Percentiles rank a stretch among this genome's conserved stretches.
These are phyloP conservation scores for Limanda limanda DNA, from an alignment of 2,113 vertebrate genomes.

Conservation along the genomic window DNA sequence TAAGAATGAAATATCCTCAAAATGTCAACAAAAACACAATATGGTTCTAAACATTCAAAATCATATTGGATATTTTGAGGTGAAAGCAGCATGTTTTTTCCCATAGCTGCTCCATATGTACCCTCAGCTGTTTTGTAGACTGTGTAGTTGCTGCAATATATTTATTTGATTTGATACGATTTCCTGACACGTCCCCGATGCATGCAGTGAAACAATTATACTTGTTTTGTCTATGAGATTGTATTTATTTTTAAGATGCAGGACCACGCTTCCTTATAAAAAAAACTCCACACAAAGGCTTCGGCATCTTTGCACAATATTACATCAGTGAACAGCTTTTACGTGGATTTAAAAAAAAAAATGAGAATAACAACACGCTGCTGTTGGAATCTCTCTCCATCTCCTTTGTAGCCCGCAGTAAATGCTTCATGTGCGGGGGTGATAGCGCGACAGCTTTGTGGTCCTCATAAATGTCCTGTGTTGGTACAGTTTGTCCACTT, in stretches of 20 bases:
- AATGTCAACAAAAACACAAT: not conserved
- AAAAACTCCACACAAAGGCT: conserved; percentile 1
- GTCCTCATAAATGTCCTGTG: not conserved
- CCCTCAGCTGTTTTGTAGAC: not conserved
- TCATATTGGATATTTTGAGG: no score
- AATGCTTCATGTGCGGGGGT: not conserved
- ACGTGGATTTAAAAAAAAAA: not conserved
- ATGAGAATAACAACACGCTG: not conserved
- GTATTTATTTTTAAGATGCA: not conserved
- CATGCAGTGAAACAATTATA: not conserved
- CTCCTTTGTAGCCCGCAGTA: not conserved
- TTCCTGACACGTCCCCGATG: not conserved
- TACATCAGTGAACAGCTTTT: not conserved
- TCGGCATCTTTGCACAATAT: conserved; percentile 3
- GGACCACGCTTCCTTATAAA: conserved; percentile 5
- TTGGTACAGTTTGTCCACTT: not conserved
- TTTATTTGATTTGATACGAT: not conserved
- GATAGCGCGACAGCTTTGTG: not conserved
- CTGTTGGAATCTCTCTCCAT: not conserved
- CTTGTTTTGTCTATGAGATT: not conserved
- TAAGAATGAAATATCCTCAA: not conserved
- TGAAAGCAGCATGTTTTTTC: not conserved
- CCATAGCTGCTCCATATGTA: not conserved
- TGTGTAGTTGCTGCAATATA: not conserved
- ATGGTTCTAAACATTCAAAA: no score